Conservation (phyloP, 1,140 invertebrate genomes). For the Drosophila dunni region DNA sequence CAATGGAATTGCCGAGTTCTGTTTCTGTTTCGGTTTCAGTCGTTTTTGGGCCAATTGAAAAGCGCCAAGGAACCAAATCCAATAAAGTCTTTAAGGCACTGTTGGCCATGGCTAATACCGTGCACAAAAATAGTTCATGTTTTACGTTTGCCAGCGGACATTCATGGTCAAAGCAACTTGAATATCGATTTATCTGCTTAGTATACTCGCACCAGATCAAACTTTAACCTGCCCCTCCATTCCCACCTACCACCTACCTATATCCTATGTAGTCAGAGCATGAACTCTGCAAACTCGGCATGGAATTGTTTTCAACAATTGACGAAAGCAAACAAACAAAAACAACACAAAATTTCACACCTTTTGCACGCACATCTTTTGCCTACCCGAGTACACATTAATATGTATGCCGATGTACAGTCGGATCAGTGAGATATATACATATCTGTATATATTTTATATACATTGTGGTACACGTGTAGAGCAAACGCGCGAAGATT, state of each 20-base stretch:
- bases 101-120: conserved; percentile 45
- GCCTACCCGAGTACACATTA: conserved; percentile 6
- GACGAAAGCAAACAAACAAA: conserved; percentile 74
- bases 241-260: background rate
- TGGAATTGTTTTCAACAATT: conserved; percentile 70
- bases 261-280: background rate
- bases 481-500: conserved; percentile 15
- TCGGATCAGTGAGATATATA: conserved; percentile 3
- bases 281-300: conserved; percentile 43
- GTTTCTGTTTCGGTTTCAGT: conserved; percentile 3
- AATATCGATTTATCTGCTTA: conserved; percentile 73
- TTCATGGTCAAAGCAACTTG: conserved; percentile 73
- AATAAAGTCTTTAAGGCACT: conserved; percentile 64
- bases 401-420: conserved; percentile 5
- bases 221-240: conserved; percentile 15
- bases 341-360: conserved; percentile 61
- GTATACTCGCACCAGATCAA: conserved; percentile 40
- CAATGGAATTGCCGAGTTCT: conserved; percentile 19
- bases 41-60: conserved; percentile 46
- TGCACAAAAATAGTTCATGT: conserved; percentile 44
- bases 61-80: conserved; percentile 35
- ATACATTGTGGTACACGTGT: conserved; percentile 15
- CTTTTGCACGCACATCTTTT: conserved; percentile 57
- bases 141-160: conserved; percentile 40
- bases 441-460: conserved; percentile 22